Evolutionary conservation across 2,113 vertebrate species (phyloP).

Genomic region (Grammomys dolichurus): DNA sequence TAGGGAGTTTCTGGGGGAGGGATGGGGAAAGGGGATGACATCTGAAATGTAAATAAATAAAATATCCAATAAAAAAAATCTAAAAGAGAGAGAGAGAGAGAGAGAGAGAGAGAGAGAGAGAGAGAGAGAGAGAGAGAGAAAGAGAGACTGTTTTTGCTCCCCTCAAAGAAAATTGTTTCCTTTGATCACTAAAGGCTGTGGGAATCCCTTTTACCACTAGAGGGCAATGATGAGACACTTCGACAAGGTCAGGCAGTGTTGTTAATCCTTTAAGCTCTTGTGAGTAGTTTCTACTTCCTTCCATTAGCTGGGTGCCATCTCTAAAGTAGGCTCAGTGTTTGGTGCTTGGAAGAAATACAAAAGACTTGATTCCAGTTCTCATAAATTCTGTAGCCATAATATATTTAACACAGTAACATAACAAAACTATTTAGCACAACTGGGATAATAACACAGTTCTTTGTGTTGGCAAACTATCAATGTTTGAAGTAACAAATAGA

Average conservation of each 20-base stretch:
- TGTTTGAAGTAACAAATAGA: conserved; percentile 21
- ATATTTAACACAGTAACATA: not conserved
- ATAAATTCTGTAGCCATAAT: not conserved
- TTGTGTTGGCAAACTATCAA: not conserved
- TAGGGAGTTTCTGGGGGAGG: too few species aligned
- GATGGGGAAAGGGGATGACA: too few species aligned
- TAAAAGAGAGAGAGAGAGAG: too few species aligned
- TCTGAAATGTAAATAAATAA: too few species aligned
- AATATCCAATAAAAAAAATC: too few species aligned
- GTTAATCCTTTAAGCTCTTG: not conserved
- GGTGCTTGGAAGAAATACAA: not conserved
- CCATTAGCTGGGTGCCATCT: not conserved
- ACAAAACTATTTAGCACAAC: not conserved
- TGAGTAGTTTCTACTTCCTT: not conserved
- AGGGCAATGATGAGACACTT: conserved; percentile 36
- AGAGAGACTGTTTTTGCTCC: too few species aligned
- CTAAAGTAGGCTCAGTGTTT: not conserved
- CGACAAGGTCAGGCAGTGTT: not conserved
- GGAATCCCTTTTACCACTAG: conserved; percentile 51
- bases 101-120: too few species aligned
- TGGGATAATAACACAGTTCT: not conserved
- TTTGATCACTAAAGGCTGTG: not conserved
- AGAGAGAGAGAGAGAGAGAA: too few species aligned
- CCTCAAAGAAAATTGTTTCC: not conserved
- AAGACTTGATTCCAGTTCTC: not conserved